These are phyloP conservation scores for Sprattus sprattus DNA, from an alignment of 2,113 vertebrate genomes.

Conservation along the genomic window DNA sequence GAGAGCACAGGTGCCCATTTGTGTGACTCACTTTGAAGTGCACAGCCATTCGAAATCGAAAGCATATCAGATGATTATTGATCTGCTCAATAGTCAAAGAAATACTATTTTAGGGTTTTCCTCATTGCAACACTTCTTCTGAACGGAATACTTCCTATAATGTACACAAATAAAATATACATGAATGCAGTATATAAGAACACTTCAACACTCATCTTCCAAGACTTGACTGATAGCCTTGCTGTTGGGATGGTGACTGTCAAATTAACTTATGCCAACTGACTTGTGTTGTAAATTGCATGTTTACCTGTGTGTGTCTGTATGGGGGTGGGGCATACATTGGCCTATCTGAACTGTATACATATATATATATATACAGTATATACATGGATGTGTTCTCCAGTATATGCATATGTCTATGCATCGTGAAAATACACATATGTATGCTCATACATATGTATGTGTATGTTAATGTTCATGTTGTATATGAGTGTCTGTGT, in stretches of 20 bases:
- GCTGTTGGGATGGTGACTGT: neutral
- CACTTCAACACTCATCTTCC: neutral
- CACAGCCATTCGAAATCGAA: neutral
- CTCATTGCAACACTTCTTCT: neutral
- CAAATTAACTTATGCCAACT: neutral
- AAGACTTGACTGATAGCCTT: neutral
- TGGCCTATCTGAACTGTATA: too few relatives aligned
- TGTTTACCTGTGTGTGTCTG: conserved; percentile 32
- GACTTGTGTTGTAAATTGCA: neutral
- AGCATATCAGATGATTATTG: neutral
- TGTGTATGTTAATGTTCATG: neutral
- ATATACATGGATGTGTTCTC: too few relatives aligned
- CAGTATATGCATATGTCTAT: too few relatives aligned
- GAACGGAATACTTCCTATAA: neutral
- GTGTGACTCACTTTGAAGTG: neutral
- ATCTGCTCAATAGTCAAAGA: neutral
- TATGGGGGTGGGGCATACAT: conserved; percentile 45
- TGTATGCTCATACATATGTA: too few relatives aligned
- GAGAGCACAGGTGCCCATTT: too few relatives aligned
- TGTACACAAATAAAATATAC: neutral
- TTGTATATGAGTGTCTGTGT: neutral
- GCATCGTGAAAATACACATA: too few relatives aligned
- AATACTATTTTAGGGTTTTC: neutral
- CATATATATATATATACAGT: too few relatives aligned
- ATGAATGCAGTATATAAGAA: neutral